Evolutionary conservation across 23 tunicate genomes (phyloP).

Genomic region (Halocynthia roretzi): DNA sequence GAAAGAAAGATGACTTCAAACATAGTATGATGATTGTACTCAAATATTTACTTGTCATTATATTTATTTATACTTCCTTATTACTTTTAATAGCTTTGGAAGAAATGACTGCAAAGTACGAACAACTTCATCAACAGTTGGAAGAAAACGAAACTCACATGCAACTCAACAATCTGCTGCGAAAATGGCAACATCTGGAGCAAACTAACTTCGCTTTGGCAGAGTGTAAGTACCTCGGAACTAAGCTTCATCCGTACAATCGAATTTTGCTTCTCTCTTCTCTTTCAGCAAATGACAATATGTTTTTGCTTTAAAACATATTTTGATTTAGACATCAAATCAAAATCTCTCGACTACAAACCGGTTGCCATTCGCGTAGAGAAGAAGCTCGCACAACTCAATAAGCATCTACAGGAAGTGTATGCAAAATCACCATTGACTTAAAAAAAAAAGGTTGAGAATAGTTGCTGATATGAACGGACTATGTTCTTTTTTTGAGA

Average conservation of each 20-base stretch:
- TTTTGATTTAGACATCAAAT: slow-evolving; percentile 53
- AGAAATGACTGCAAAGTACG: slow-evolving; percentile 31
- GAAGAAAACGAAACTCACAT: slow-evolving; percentile 87
- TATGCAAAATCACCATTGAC: slow-evolving; percentile 52
- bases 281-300: neutral
- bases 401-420: slow-evolving; percentile 57
- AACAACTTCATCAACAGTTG: slow-evolving; percentile 27
- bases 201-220: slow-evolving; percentile 83
- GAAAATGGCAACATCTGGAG: slow-evolving; percentile 85
- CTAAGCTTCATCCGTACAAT: neutral
- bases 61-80: neutral
- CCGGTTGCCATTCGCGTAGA: slow-evolving; percentile 41
- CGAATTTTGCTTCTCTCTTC: neutral
- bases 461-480: neutral
- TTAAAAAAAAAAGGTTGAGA: too few relatives aligned
- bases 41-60: neutral
- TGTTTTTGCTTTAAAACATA: neutral
- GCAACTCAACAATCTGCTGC: slow-evolving; percentile 56
- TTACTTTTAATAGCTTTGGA: slow-evolving; percentile 9
- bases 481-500: neutral
- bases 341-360: slow-evolving; percentile 57
- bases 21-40: slow-evolving; percentile 2
- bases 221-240: slow-evolving; percentile 17
- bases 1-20: slow-evolving; percentile 28
- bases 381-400: slow-evolving; percentile 36